Base-by-base conservation (phyloP, 2,113 vertebrate species). In the Stigmatopora nigra region DNA sequence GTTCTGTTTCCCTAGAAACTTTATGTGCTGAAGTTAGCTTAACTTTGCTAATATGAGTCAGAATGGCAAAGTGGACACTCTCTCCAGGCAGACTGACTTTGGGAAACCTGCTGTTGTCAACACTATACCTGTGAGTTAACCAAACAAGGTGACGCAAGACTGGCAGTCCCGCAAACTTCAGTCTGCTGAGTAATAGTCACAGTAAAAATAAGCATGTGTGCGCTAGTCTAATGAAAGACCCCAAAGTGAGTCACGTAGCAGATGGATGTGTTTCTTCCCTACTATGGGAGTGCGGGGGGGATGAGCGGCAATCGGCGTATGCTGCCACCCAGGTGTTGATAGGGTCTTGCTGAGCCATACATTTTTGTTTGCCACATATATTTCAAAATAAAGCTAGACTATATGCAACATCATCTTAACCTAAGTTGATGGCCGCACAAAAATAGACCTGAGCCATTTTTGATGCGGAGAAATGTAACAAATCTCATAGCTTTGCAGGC, bases 161-260 rank as follows among this genome's bases (percentile, higher is more conserved):
- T 9, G 15, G 41, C 57, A 62, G 68, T 61, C 20, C 31, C 41
- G 70, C 66, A 52, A 82, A 82, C 8, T 72, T 78, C 68, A 79
- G 71, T 60, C 64, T 7, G 16, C 59, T 78, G 79, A 84, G 64
- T 83, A 77, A 83, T 46, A 51, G 16, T 61, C 67, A 65, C 16
- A 59, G 59, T 68, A 74, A 69, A 76, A 82, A 80, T 72, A 57
- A 78, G 64, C 72, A 72, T 38, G 60, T 62, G 57, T 59, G 73
- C 67, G 76, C 58, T 53, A 56, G 67, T 69, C 9, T 81, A 84
- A 80, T 82, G 64, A 76, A 69, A 83, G 70, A 66, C 67, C 44
- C 44, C 25, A 45, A 51, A 38, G 45, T 86, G 75, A 87, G 73
- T 87, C 83, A 84, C 60, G n/a, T 41, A 10, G 25, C 25, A 31